These are phyloP conservation scores for Emydura subglobosa DNA, from an alignment of 2,113 vertebrate genomes.

Conservation along the genomic window DNA sequence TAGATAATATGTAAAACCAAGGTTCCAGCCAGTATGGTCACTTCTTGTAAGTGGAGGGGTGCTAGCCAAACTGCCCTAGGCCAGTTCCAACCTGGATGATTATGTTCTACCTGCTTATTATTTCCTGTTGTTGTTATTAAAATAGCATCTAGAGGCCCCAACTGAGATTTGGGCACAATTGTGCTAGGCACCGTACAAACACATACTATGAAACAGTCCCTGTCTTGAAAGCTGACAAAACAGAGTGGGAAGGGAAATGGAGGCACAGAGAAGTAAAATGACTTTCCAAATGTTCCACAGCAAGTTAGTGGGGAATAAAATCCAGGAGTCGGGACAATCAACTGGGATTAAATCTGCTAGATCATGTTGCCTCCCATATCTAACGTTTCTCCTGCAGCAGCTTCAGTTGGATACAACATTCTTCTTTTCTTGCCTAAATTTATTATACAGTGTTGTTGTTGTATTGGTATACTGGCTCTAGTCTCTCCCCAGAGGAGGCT, in stretches of 20 bases:
- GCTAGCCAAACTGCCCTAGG: accelerated
- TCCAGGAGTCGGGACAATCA: not conserved
- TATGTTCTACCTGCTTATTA: not conserved
- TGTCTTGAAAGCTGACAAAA: not conserved
- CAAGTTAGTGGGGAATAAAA: not conserved
- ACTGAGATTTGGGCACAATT: not conserved
- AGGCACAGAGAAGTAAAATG: not conserved
- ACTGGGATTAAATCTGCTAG: not conserved
- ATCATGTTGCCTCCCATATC: not conserved
- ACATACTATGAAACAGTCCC: not conserved
- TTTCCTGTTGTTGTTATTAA: not conserved
- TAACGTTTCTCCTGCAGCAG: not conserved
- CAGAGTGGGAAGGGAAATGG: not conserved
- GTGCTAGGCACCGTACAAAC: not conserved
- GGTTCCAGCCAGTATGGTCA: not conserved
- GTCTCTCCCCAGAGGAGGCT: not conserved
- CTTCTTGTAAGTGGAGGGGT: accelerated
- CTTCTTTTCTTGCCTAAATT: not conserved
- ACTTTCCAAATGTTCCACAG: not conserved
- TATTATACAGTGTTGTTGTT: not conserved
- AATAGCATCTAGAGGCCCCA: not conserved
- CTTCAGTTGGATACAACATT: not conserved
- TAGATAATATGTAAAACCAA: not conserved
- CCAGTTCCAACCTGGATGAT: accelerated
- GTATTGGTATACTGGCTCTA: not conserved